Percentiles rank a stretch among this genome's conserved stretches.
phyloP scores from a whole-genome alignment of 1,140 invertebrate species.

The Probaryconus sp. region DNA sequence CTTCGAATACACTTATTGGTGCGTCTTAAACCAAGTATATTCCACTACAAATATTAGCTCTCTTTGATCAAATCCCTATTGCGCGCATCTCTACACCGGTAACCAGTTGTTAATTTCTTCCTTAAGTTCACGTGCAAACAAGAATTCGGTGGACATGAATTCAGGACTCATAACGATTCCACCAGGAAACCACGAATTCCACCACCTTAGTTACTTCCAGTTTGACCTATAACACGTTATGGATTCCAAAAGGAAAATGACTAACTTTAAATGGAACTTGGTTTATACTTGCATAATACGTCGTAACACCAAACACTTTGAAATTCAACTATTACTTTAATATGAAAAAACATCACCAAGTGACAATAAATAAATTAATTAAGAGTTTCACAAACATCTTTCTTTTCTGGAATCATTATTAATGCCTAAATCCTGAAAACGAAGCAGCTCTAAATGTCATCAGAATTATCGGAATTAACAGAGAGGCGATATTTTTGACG shows the following conservation, averaged over 20 bases:
- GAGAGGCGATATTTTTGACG: too few species aligned
- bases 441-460: not conserved
- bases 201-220: conserved; percentile 11
- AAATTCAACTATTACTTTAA: too few species aligned
- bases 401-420: too few species aligned
- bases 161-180: conserved; percentile 12
- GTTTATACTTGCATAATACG: too few species aligned
- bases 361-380: too few species aligned
- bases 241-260: not conserved
- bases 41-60: conserved; percentile 9
- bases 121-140: conserved; percentile 9
- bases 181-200: conserved; percentile 8
- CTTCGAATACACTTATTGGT: conserved; percentile 1
- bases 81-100: not conserved
- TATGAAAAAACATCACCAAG: too few species aligned
- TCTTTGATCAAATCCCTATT: not conserved
- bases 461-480: not conserved
- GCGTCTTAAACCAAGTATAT: conserved; percentile 8
- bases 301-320: too few species aligned
- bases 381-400: too few species aligned
- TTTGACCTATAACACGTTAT: conserved; percentile 11
- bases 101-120: conserved; percentile 17
- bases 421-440: not conserved
- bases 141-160: not conserved
- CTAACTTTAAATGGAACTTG: too few species aligned